phyloP scores from a whole-genome alignment of 2,113 vertebrate species.

The Bos taurus region ARS-UCD2.0 NC_037343.1:23921501-23922000 shows the following conservation, averaged over 20 bases:
- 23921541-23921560: not conserved
- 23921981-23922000: not conserved
- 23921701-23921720: not conserved
- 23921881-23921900: not conserved
- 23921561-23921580: not conserved
- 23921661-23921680: not conserved
- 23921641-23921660: not conserved
- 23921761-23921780: not conserved
- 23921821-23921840: not conserved
- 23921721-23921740: not conserved
- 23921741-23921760: not conserved
- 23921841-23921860: not conserved
- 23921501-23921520: not conserved
- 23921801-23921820: not conserved
- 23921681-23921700: not conserved
- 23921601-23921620: not conserved
- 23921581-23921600: not conserved
- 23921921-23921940: not conserved
- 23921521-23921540: not conserved
- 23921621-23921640: not conserved
- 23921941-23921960: not conserved
- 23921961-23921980: not conserved
- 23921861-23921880: not conserved
- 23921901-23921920: not conserved
- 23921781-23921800: not conserved